Evolutionary conservation across 2,113 vertebrate species (phyloP), one percentile per base, ranked within the genome.

Genomic region (Nicator chloris): DNA sequence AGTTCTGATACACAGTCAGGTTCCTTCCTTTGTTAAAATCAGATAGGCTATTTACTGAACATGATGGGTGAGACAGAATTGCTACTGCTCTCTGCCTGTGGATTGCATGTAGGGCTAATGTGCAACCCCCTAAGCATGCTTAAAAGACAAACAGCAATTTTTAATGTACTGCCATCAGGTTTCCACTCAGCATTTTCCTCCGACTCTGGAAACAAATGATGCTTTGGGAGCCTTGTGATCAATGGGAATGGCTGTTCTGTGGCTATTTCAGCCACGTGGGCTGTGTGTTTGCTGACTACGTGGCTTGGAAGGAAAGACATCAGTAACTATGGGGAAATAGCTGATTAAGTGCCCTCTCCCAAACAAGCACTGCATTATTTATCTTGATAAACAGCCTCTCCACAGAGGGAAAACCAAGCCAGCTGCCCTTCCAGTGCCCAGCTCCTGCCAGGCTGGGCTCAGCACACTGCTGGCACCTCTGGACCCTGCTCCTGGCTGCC

Each of bases 271-370:
- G 88, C 79, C 47, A 76, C 1, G 2, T 13, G 72, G 54, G 70
- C 73, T 82, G 63, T 51, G 69, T 61, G 90, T 90, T 78, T 94
- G 87, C 91, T 88, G 87, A 88, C 85, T 35, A 28, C 31, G 11
- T 22, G 51, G 75, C 92, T 97, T 92, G 96, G 87, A 90, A 90
- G 72, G 83, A 81, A 86, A 96, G 90, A 50, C 79, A 94, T 88
- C 82, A 86, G 69, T 89, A 96, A 85, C 91, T 90, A 87, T n/a
- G 10, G 66, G 90, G 76, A 80, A 97, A 95, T 37, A 73, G 82
- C 79, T 92, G 89, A 96, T 92, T 50, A 88, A 96, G 82, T 88
- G 87, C 20, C 72, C 81, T 86, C 84, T 91, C 75, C 85, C 75
- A 68, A 89, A 86, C 49, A 73, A 93, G 39, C 57, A 45, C 18